Evolutionary conservation across 2,797 vertebrate genomes (phyloP).

Genomic region (Acridotheres tristis): DNA sequence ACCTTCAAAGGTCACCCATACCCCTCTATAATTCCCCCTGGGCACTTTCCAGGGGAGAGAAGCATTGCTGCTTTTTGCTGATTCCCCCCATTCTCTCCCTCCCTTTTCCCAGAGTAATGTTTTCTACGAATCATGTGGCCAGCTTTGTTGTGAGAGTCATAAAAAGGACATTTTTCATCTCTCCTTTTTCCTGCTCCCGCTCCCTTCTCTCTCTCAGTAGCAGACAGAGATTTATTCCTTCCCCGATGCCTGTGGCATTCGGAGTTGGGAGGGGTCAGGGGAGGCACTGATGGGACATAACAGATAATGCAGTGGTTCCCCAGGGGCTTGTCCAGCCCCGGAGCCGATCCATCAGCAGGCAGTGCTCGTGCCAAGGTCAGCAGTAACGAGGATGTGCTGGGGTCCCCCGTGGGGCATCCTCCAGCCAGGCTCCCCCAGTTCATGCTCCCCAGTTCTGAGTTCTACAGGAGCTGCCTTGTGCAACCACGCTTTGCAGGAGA

Average conservation of each 20-base stretch:
- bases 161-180: conserved; percentile 77
- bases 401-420: conserved; percentile 74
- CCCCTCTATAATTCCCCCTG: neutral
- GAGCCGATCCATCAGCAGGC: conserved; percentile 94
- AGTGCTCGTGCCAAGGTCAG: conserved; percentile 92
- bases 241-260: conserved; percentile 67
- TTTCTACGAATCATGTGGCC: conserved; percentile 15
- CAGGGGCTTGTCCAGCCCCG: conserved; percentile 86
- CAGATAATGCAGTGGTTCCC: conserved; percentile 91
- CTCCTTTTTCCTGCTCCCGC: conserved; percentile 25
- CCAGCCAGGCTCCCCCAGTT: neutral
- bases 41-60: neutral
- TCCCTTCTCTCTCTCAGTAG: conserved; percentile 70
- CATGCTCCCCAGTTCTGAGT: neutral
- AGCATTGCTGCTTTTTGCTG: conserved; percentile 24
- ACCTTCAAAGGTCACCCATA: conserved; percentile 62
- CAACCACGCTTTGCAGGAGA: neutral
- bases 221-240: conserved; percentile 96
- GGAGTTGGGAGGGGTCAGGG: conserved; percentile 67
- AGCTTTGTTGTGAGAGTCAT: conserved; percentile 68
- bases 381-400: conserved; percentile 92
- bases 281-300: conserved; percentile 89
- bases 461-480: conserved; percentile 26
- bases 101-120: conserved; percentile 5
- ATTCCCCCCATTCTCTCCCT: neutral